Conservation (phyloP, 2,113 vertebrate species). For the Macroglossus sobrinus region DNA sequence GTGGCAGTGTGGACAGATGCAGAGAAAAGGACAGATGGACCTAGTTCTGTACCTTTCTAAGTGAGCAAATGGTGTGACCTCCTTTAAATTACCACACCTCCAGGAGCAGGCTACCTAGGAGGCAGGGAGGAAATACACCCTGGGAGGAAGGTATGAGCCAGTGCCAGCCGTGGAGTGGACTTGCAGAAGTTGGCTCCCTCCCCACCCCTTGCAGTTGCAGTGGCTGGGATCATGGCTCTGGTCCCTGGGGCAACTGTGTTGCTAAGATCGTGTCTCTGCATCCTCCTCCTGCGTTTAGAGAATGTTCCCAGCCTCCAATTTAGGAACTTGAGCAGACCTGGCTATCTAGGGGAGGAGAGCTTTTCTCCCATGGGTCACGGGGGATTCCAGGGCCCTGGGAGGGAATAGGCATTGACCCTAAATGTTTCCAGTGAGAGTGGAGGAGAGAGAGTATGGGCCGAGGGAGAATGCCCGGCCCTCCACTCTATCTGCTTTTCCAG, state of each 20-base stretch:
- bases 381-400: not conserved
- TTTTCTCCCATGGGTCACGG: not conserved
- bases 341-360: not conserved
- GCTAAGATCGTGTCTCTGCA: slow-evolving; percentile 54
- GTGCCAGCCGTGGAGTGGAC: accelerated
- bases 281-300: slow-evolving; percentile 34
- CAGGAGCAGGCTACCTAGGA: accelerated
- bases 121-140: not conserved
- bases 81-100: not conserved
- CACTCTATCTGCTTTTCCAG: not conserved
- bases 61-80: not conserved
- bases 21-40: too few relatives aligned
- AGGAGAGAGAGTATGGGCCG: not conserved
- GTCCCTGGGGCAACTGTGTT: slow-evolving; percentile 55
- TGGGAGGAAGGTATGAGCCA: not conserved
- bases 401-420: too few relatives aligned
- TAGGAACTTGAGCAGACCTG: slow-evolving; percentile 50
- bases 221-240: not conserved
- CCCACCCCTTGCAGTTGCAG: not conserved
- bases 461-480: not conserved
- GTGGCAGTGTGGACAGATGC: accelerated
- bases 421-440: not conserved
- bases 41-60: not conserved
- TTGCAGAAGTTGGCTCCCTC: not conserved
- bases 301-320: slow-evolving; percentile 57